These are phyloP conservation scores for Halisarca cf. caerulea DNA, from an alignment of 37 sponge, comb jelly and placozoan genomes.

Conservation along the genomic window DNA sequence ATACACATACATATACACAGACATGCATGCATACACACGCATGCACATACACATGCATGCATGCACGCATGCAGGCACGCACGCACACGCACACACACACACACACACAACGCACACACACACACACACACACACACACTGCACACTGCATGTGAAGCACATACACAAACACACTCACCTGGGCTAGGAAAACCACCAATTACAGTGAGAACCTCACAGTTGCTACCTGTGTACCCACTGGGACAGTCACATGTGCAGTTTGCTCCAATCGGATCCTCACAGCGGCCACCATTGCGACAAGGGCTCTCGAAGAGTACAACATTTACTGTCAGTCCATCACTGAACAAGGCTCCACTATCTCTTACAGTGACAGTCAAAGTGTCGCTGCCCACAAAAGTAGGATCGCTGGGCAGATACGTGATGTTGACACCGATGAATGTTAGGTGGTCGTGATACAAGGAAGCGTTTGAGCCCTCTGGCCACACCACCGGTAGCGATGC, in stretches of 20 bases:
- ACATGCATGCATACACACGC: background rate
- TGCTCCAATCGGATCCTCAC: conserved; percentile 51
- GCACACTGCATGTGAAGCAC: background rate
- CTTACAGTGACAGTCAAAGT: conserved; percentile 29
- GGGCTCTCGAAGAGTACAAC: conserved; percentile 57
- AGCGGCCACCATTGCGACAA: conserved; percentile 77
- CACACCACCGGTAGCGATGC: conserved; percentile 58
- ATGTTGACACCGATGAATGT: conserved; percentile 68
- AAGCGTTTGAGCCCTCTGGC: background rate
- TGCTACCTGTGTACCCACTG: conserved; percentile 53
- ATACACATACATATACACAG: background rate
- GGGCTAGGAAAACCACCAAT: background rate
- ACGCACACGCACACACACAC: background rate
- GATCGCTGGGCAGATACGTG: conserved; percentile 56
- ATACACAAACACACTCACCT: background rate
- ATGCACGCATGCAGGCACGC: background rate
- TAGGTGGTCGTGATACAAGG: conserved; percentile 39
- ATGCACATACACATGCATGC: background rate
- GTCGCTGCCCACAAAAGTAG: conserved; percentile 47
- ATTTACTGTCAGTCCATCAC: conserved; percentile 3
- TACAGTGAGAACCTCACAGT: conserved; percentile 47
- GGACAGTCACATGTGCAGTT: conserved; percentile 71
- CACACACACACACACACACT: background rate
- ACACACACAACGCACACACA: background rate
- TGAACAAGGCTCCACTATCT: conserved; percentile 22